Base-by-base conservation (phyloP, 2,797 vertebrate species). In the Arctocebus calabarensis region DNA sequence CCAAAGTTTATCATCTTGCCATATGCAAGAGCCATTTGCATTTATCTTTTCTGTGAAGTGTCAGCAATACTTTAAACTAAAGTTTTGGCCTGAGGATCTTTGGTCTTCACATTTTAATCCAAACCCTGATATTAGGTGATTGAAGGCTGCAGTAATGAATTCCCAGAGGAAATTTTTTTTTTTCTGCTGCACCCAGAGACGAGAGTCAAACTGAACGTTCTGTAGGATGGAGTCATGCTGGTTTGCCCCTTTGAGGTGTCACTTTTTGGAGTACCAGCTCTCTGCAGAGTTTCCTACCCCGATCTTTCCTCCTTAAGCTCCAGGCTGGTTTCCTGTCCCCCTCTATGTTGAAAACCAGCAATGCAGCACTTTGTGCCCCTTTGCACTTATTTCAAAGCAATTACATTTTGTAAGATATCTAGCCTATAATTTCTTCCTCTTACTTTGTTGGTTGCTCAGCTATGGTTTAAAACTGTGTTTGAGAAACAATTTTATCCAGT, bases 51-150 rank as follows among this genome's bases (percentile, higher is more conserved):
- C 84, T 90, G 12, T 29, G 29, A 92, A 43, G 19, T 71, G 4
- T 77, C 19, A 37, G 77, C 10, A 84, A 84, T 37, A 68, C 23
- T 64, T 94, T 68, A 93, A 92, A 95, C 96, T 71, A 81, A 9
- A 48, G 78, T 89, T 94, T 94, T 91, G 66, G 61, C 32, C 74
- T 85, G 32, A 83, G 71, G 57, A 78, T 78, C 43, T 68, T 91
- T 77, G 59, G 40, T 83, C 70, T 91, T 92, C 75, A 92, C 37
- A 52, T 93, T 92, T 89, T 52, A 93, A 94, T 78, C 29, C 43
- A 74, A 85, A 34, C 34, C 10, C 64, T 22, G 9, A 4, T 25
- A 29, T 64, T 37, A 78, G 62, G 66, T 55, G 57, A 95, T 12
- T 19, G 86, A 90, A 95, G 20, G 19, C 19, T 79, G 13, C 20